Evolutionary conservation across 2,113 vertebrate genomes (phyloP).

Genomic region (Mixornis gularis): DNA sequence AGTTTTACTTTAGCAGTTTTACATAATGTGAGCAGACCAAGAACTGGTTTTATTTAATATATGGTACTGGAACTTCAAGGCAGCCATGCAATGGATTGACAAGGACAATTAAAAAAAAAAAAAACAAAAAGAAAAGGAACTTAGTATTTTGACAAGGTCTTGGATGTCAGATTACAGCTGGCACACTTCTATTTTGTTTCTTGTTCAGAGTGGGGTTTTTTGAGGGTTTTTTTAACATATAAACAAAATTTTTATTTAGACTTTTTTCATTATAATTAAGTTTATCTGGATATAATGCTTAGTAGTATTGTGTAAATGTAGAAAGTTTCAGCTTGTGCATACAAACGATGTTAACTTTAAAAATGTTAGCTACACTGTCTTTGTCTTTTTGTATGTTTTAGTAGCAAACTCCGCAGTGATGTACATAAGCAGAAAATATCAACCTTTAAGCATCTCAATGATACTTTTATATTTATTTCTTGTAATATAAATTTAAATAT

Average conservation of each 20-base stretch:
- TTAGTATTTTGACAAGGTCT: slow-evolving; percentile 2
- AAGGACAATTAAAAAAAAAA: neutral
- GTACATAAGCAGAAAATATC: slow-evolving; percentile 64
- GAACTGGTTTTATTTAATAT: slow-evolving; percentile 64
- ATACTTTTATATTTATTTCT: slow-evolving; percentile 78
- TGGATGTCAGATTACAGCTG: slow-evolving; percentile 1
- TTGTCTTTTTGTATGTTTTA: slow-evolving; percentile 43
- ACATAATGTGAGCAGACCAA: slow-evolving; percentile 70
- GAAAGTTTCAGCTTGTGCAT: slow-evolving; percentile 20
- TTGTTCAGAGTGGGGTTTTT: neutral
- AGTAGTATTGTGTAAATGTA: slow-evolving; percentile 32
- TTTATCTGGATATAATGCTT: slow-evolving; percentile 1
- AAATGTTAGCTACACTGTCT: slow-evolving; percentile 23
- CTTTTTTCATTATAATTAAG: slow-evolving; percentile 18
- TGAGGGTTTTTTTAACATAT: neutral
- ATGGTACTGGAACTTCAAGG: slow-evolving; percentile 57
- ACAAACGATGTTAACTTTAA: slow-evolving; percentile 16
- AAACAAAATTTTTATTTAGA: slow-evolving; percentile 35
- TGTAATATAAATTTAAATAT: slow-evolving; percentile 71
- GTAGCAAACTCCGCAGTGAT: slow-evolving; percentile 37
- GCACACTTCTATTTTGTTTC: slow-evolving; percentile 22
- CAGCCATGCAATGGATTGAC: slow-evolving; percentile 42
- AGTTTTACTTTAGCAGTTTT: slow-evolving; percentile 59
- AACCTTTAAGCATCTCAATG: slow-evolving; percentile 29
- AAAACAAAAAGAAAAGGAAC: neutral